Base-by-base conservation (phyloP, 2,113 vertebrate genomes). In the Callionymus lyra region DNA sequence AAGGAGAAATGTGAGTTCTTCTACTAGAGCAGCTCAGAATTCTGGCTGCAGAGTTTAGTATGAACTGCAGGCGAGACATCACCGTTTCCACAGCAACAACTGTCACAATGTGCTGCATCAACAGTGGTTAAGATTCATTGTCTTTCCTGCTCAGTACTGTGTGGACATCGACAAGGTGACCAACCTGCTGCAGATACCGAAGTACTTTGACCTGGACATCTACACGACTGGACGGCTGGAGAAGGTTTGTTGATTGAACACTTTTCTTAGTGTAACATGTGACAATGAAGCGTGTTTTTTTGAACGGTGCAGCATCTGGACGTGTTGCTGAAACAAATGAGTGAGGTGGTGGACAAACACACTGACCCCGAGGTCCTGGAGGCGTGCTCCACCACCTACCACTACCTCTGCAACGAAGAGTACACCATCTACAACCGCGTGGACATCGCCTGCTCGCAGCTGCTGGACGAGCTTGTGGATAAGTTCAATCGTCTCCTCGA, bases 351-450 rank as follows among this genome's bases (percentile, higher is more conserved):
- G 74, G 94, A 96, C 78, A 99, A 99, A 82, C 95, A 99, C 88
- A 96, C 91, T 47, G 95, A 99, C 74, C 92, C 89, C 40, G 93
- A 97, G 70, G 95, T 99, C 60, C 86, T 99, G 70, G 95, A 99
- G 86, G 89, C 87, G 38, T 99, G 95, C 77, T 96, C 93, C 36
- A 94, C 92, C 83, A 98, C 95, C 10, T 98, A 94, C 67, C 93
- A 99, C 1, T 86, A 92, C 38, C 91, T 99, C 75, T 97, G 93
- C 82, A 98, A 96, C 16, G 95, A 99, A 67, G 95, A 99, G 50
- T 99, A 92, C 83, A 96, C 95, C 35, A 99, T 97, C 74, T 98
- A 91, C 71, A 98, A 98, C 81, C 87, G 91, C 72, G 95, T 97
- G 76, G 92, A 98, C 60, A 95, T 99, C 58, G 91, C 91, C 55